Evolutionary conservation across 2,888 invertebrate genomes (phyloP), one percentile per base, ranked within the genome.

Genomic region (Clusia tigrina): DNA sequence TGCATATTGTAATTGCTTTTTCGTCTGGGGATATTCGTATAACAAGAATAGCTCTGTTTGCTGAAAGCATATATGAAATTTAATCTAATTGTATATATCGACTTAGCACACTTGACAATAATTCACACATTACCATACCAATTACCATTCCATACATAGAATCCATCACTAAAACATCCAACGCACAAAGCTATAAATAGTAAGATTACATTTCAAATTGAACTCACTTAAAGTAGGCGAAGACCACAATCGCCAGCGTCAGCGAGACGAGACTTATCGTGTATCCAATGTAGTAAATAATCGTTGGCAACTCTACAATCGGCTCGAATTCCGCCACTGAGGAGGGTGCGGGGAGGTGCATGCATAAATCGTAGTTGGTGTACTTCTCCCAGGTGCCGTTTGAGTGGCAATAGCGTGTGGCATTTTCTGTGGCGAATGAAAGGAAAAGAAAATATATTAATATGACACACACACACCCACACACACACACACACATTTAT

Each of bases 161-260:
- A n/a, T n/a, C n/a, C n/a, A n/a, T n/a, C n/a, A n/a, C n/a, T n/a
- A n/a, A n/a, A n/a, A n/a, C n/a, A n/a, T n/a, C n/a, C n/a, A n/a
- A n/a, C n/a, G n/a, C n/a, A n/a, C n/a, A n/a, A 32, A 32, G 6
- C 32, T 32, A 12, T 9, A 32, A 32, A 32, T 9, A 32, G 5
- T 32, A 32, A 32, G 12, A 9, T 32, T 9, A 32, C 5, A 32
- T 9, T 32, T 9, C 32, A 32, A 32, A 32, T 32, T 12, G 10
- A 69, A 87, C 91, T 91, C 86, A 95, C 95, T 94, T 94, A 87
- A 93, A 95, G 83, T 93, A 93, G 66, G 93, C 85, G 85, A 95
- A 95, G 72, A 96, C 94, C 82, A 89, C 88, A 71, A 95, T 90
- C 24, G 95, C 95, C 63, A 94, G 85, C 54, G 90, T 87, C 61